These are phyloP conservation scores for Chloroceryle amazona DNA, from an alignment of 2,797 vertebrate species.

Conservation along the genomic window DNA sequence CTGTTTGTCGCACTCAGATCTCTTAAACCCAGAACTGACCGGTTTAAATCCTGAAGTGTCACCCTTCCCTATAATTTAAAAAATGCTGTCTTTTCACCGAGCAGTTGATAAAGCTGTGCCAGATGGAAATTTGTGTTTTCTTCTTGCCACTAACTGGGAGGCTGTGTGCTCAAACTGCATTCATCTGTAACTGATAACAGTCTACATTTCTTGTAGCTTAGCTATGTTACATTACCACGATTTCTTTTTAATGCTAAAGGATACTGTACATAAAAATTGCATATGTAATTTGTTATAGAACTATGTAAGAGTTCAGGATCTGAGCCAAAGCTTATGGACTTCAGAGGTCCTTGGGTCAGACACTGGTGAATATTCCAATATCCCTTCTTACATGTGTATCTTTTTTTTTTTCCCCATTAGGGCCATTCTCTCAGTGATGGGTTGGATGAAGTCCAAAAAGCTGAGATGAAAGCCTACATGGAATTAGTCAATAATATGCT, in stretches of 20 bases:
- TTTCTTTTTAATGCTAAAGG: not conserved
- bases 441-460: constrained; percentile 95
- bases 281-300: not conserved
- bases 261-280: not conserved
- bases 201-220: not conserved
- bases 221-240: not conserved
- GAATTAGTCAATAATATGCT: constrained; percentile 99
- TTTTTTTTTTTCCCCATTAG: constrained; percentile 72
- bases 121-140: not conserved
- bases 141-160: not conserved
- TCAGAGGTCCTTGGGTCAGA: not conserved
- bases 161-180: not conserved
- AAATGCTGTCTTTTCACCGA: not conserved
- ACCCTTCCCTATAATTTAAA: not conserved
- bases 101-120: not conserved
- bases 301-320: not conserved
- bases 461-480: constrained; percentile 99
- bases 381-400: not conserved
- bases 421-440: constrained; percentile 95
- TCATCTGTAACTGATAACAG: not conserved
- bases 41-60: not conserved
- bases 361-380: constrained; percentile 32
- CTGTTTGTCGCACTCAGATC: not conserved
- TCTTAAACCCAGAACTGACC: not conserved
- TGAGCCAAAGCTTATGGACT: not conserved